Evolutionary conservation across 1,140 invertebrate genomes (phyloP).

Genomic region (Acromyrmex charruanus): DNA sequence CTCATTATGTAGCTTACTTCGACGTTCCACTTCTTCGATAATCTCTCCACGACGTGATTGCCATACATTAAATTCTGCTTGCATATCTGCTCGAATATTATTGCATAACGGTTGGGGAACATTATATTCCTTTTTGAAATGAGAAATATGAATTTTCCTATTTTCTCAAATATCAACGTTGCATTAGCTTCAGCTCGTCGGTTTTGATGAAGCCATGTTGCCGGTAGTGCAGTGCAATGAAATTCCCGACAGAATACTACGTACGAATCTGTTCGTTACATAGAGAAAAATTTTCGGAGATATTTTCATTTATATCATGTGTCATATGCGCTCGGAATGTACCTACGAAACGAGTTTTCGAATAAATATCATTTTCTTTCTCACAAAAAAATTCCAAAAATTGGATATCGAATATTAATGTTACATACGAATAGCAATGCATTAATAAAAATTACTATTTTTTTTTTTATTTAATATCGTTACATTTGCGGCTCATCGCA

Average conservation of each 20-base stretch:
- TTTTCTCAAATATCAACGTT: conserved; percentile 33
- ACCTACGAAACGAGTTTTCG: conserved; percentile 17
- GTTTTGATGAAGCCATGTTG: conserved; percentile 17
- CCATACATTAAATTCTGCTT: neutral
- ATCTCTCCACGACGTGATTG: conserved; percentile 11
- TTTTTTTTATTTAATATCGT: neutral
- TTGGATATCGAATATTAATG: neutral
- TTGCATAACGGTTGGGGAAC: neutral
- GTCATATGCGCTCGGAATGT: neutral
- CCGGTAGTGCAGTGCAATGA: neutral
- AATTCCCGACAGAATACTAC: conserved; percentile 18
- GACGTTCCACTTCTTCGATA: neutral
- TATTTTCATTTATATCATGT: conserved; percentile 45
- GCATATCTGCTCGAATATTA: neutral
- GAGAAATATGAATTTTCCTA: neutral
- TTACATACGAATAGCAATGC: neutral
- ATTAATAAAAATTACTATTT: neutral
- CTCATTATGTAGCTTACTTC: conserved; percentile 21
- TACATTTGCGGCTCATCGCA: neutral
- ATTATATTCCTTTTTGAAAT: neutral
- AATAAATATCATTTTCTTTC: conserved; percentile 7
- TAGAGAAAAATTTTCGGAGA: conserved; percentile 11
- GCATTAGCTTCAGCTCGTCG: neutral
- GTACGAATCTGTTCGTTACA: neutral
- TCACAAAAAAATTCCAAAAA: conserved; percentile 5